A percentile compares a stretch with the other conserved stretches of the same genome.
Evolutionary conservation across 23 tunicate genomes (phyloP).

Genomic region (Aplidium turbinatum): DNA sequence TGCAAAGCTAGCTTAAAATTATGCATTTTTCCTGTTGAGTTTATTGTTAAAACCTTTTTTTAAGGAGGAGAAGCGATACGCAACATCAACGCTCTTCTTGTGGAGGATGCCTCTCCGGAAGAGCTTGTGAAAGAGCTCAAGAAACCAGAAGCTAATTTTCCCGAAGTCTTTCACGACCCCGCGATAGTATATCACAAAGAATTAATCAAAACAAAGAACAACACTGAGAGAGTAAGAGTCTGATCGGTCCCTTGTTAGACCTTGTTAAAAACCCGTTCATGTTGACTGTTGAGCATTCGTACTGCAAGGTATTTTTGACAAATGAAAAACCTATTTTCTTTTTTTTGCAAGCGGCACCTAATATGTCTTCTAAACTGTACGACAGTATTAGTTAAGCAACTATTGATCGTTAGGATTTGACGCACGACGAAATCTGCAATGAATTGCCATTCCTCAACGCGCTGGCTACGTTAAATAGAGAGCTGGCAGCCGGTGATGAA

Average conservation of each 20-base stretch:
- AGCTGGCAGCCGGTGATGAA: slow-evolving; percentile 53
- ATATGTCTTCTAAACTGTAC: too few relatives aligned
- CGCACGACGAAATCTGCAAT: slow-evolving; percentile 71
- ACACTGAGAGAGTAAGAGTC: slow-evolving; percentile 6
- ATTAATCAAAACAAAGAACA: slow-evolving; percentile 19
- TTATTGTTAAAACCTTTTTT: not conserved
- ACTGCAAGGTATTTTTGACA: too few relatives aligned
- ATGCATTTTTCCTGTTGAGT: too few relatives aligned
- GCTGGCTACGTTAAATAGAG: slow-evolving; percentile 68
- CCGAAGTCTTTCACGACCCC: slow-evolving; percentile 45
- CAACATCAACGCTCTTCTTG: slow-evolving; percentile 64
- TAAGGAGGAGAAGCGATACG: slow-evolving; percentile 62
- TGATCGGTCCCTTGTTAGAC: too few relatives aligned
- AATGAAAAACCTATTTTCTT: too few relatives aligned
- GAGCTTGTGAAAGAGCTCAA: slow-evolving; percentile 51
- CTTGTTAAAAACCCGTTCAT: too few relatives aligned
- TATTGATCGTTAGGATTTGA: slow-evolving; percentile 66
- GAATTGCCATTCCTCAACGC: slow-evolving; percentile 59
- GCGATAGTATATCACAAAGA: slow-evolving; percentile 63
- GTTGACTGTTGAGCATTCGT: too few relatives aligned
- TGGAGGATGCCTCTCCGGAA: slow-evolving; percentile 58
- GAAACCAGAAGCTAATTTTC: slow-evolving; percentile 64
- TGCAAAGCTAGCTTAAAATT: too few relatives aligned
- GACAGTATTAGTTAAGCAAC: too few relatives aligned
- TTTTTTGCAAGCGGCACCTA: too few relatives aligned